These are phyloP conservation scores for Lacerta agilis DNA, from an alignment of 2,797 vertebrate genomes.

Conservation along the genomic window DNA sequence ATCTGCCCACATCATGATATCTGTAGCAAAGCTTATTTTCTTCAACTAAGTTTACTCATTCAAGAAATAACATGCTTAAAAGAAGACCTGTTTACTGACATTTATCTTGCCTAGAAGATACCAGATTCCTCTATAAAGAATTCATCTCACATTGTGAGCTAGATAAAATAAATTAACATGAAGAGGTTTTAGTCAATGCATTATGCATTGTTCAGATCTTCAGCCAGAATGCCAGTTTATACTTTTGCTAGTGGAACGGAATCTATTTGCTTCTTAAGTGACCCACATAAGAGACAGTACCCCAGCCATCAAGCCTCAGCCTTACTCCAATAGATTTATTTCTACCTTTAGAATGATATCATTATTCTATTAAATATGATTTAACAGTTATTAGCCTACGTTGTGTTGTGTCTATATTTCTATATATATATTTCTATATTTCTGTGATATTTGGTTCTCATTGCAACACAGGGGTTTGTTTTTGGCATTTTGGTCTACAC, in stretches of 20 bases:
- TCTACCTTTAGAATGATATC: no score
- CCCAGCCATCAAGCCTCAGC: neutral
- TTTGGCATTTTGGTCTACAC: no score
- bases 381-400: no score
- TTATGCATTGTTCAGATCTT: neutral
- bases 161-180: constrained; percentile 40
- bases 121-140: constrained; percentile 40
- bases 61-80: neutral
- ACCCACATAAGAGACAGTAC: neutral
- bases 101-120: constrained; percentile 23
- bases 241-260: neutral
- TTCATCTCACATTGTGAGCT: constrained; percentile 17
- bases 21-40: constrained; percentile 45
- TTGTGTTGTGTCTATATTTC: no score
- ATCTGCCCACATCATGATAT: constrained; percentile 14
- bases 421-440: no score
- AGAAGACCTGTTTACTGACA: constrained; percentile 41
- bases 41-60: constrained; percentile 39
- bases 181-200: neutral
- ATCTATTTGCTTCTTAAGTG: neutral
- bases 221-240: neutral
- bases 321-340: no score
- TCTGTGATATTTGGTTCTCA: no score
- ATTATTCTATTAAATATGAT: no score
- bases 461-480: no score